phyloP scores from a whole-genome alignment of 2,113 vertebrate genomes.

The Campylomormyrus numenius region DNA sequence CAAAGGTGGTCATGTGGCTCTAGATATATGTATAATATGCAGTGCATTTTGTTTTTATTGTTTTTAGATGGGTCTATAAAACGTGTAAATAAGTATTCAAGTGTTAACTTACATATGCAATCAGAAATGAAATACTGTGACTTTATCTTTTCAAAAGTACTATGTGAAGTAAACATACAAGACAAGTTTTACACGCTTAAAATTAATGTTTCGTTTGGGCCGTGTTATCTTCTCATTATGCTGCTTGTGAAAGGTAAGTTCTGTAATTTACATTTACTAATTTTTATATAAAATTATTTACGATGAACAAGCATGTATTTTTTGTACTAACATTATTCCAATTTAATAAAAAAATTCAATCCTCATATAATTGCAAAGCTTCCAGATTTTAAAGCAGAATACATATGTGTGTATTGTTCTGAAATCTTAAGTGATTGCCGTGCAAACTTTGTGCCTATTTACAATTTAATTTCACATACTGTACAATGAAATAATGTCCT shows the following conservation, averaged over 20 bases:
- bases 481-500: neutral
- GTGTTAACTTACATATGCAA: neutral
- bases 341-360: neutral
- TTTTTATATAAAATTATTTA: constrained; percentile 8
- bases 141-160: neutral
- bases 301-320: neutral
- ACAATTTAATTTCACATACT: neutral
- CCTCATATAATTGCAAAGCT: neutral
- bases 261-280: neutral
- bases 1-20: neutral
- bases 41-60: neutral
- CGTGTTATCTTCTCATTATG: neutral
- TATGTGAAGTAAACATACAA: neutral
- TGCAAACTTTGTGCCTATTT: neutral
- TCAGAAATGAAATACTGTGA: neutral
- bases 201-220: neutral
- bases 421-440: neutral
- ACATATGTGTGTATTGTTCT: neutral
- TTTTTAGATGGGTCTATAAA: neutral
- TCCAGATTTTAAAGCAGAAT: neutral
- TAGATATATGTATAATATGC: neutral
- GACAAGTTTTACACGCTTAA: neutral
- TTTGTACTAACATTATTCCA: neutral
- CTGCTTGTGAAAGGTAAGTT: neutral
- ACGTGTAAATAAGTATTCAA: neutral